Evolutionary conservation across 1,140 invertebrate genomes (phyloP).

Genomic region (Anagrus nilaparvatae): DNA sequence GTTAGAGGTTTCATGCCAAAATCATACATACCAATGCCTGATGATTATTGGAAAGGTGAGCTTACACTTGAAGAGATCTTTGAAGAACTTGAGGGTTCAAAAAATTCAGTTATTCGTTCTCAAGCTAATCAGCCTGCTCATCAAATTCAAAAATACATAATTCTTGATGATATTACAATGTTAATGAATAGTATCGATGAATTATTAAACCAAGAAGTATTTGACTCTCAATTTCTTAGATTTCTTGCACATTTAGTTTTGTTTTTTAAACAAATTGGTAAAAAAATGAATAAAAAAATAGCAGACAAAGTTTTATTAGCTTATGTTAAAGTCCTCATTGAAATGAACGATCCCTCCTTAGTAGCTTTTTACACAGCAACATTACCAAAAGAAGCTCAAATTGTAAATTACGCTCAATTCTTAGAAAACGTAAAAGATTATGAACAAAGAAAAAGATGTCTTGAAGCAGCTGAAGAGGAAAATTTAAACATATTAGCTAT

Average conservation of each 20-base stretch:
- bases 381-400: constrained; percentile 59
- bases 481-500: constrained; percentile 77
- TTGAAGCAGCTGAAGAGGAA: constrained; percentile 57
- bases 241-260: constrained; percentile 79
- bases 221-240: constrained; percentile 54
- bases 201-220: constrained; percentile 28
- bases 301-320: constrained; percentile 64
- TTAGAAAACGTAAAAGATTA: constrained; percentile 58
- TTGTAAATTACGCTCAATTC: constrained; percentile 67
- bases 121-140: constrained; percentile 51
- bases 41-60: constrained; percentile 69
- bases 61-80: constrained; percentile 65
- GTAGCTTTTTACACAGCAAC: constrained; percentile 77
- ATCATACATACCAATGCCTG: constrained; percentile 52
- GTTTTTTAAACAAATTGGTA: constrained; percentile 68
- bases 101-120: constrained; percentile 39
- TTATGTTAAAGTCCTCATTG: constrained; percentile 61
- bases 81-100: constrained; percentile 47
- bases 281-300: constrained; percentile 52
- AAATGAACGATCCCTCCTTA: constrained; percentile 61
- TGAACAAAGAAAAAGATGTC: constrained; percentile 49
- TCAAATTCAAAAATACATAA: constrained; percentile 66
- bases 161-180: constrained; percentile 57
- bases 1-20: constrained; percentile 45
- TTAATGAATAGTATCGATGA: constrained; percentile 51